A percentile compares a stretch with the other conserved stretches of the same genome.
Conservation (phyloP, 2,113 vertebrate species). For the Lonchura striata region DNA sequence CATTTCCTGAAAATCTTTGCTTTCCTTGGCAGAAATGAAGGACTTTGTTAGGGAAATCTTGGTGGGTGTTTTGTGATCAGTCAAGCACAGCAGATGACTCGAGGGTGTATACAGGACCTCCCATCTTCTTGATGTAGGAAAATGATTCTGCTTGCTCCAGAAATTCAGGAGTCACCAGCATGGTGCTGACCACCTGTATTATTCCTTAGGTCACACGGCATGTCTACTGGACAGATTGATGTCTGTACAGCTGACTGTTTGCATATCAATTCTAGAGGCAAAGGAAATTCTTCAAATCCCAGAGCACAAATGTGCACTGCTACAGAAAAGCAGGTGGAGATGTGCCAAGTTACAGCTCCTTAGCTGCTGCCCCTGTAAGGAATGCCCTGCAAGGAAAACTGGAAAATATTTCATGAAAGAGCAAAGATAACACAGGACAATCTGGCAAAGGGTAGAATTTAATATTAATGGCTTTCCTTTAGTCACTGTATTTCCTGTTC, state of each 20-base stretch:
- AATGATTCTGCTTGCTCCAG: neutral
- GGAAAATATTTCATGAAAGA: constrained; percentile 36
- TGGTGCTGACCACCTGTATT: constrained; percentile 60
- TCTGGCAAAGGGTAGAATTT: constrained; percentile 35
- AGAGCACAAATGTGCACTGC: constrained; percentile 40
- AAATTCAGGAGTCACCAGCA: constrained; percentile 22
- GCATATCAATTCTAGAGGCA: constrained; percentile 29
- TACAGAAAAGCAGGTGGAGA: constrained; percentile 54
- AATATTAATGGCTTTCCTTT: constrained; percentile 57
- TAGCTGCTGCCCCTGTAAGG: constrained; percentile 33
- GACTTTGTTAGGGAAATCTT: neutral
- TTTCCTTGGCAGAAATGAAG: constrained; percentile 43
- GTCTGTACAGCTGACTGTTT: constrained; percentile 56
- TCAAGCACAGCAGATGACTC: constrained; percentile 31
- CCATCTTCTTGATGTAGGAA: neutral
- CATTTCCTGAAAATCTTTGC: constrained; percentile 33
- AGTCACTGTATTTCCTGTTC: constrained; percentile 48
- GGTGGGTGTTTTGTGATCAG: constrained; percentile 40
- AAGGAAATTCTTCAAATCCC: constrained; percentile 70
- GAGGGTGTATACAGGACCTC: constrained; percentile 19
- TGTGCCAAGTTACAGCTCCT: constrained; percentile 63
- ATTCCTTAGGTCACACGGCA: constrained; percentile 4
- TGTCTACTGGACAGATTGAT: constrained; percentile 41
- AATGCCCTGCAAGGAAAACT: constrained; percentile 52
- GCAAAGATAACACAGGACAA: constrained; percentile 52